These are phyloP conservation scores for Varanus salvator DNA, from an alignment of 2,113 vertebrate genomes.

Conservation along the genomic window DNA sequence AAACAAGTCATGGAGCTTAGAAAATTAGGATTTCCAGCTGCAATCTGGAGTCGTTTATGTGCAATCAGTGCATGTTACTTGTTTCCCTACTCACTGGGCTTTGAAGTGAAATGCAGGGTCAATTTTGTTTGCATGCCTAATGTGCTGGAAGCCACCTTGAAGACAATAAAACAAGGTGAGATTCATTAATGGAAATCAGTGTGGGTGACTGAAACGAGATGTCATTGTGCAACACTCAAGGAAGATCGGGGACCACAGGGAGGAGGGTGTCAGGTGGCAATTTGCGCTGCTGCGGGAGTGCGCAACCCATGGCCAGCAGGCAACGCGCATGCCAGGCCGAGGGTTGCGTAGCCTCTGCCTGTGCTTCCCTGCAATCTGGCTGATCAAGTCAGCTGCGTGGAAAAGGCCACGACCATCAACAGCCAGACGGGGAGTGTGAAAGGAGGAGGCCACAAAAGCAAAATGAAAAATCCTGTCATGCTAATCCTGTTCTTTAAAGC, in stretches of 20 bases:
- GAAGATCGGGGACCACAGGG: not conserved
- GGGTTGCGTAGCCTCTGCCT: no score
- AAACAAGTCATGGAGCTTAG: fast-evolving
- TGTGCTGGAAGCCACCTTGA: not conserved
- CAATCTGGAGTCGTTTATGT: slow-evolving; percentile 29
- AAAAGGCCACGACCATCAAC: no score
- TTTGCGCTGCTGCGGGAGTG: not conserved
- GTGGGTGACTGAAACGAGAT: not conserved
- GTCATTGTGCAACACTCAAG: not conserved
- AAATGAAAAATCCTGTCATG: no score
- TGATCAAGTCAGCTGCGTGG: no score
- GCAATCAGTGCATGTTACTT: slow-evolving; percentile 27
- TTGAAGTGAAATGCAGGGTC: slow-evolving; percentile 6
- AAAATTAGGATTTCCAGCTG: not conserved
- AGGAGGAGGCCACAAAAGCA: no score
- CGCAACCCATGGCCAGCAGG: no score
- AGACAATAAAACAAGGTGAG: not conserved
- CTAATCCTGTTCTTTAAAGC: no score
- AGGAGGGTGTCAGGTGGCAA: not conserved
- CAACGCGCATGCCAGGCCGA: no score
- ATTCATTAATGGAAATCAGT: not conserved
- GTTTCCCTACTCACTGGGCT: slow-evolving; percentile 4
- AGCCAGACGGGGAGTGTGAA: no score
- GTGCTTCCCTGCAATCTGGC: no score
- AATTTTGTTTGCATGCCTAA: slow-evolving; percentile 1